These are phyloP conservation scores for Cryptosula pallasiana DNA, from an alignment of 2,888 invertebrate species.

Conservation along the genomic window DNA sequence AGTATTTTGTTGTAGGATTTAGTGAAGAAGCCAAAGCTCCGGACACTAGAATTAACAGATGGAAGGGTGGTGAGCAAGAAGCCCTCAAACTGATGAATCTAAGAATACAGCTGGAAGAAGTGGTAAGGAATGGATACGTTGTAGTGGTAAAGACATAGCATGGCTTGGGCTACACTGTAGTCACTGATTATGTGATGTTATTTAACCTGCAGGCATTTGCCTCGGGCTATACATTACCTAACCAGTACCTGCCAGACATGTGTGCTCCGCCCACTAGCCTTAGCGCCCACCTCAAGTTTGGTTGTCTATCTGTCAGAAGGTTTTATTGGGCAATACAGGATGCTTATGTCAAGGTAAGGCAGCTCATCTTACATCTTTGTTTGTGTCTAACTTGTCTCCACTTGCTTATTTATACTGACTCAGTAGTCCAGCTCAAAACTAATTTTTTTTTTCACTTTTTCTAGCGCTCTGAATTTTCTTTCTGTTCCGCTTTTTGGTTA, in stretches of 20 bases:
- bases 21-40: background rate
- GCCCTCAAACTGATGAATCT: constrained; percentile 61
- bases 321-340: constrained; percentile 69
- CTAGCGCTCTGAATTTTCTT: too few species aligned
- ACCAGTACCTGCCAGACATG: constrained; percentile 65
- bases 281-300: constrained; percentile 68
- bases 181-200: too few species aligned
- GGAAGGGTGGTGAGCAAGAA: constrained; percentile 63
- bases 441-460: too few species aligned
- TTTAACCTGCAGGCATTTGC: constrained; percentile 49
- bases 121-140: constrained; percentile 17
- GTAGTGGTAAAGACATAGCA: too few species aligned
- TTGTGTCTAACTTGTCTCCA: too few species aligned
- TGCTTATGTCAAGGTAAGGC: constrained; percentile 59
- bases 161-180: background rate
- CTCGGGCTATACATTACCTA: constrained; percentile 63
- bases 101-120: constrained; percentile 52
- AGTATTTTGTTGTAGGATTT: constrained; percentile 6
- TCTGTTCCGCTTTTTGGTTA: too few species aligned
- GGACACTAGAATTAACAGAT: constrained; percentile 32
- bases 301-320: constrained; percentile 66
- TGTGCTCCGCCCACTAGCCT: constrained; percentile 65
- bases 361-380: too few species aligned
- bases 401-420: too few species aligned
- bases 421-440: too few species aligned